Base-by-base conservation (phyloP, 2,113 vertebrate species). In the Pteruthius melanotis region DNA sequence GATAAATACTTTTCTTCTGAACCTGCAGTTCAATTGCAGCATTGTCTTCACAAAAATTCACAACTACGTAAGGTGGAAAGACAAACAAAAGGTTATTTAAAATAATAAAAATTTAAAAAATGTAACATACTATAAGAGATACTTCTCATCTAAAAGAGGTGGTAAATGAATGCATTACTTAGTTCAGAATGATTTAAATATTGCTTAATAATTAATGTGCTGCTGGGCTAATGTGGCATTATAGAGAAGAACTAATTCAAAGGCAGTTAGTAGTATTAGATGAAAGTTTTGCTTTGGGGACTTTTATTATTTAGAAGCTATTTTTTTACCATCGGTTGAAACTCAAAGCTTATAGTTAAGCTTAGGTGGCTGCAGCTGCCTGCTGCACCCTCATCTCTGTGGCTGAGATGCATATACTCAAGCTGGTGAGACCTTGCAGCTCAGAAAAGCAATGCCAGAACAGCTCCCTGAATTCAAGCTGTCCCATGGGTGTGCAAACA, bases 271-370 rank as follows among this genome's bases (percentile, higher is more conserved):
- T 83, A 81, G 86, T 60, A 84, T 87, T 91, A 95, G 92, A 95
- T 88, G 65, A 89, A 97, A 96, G 75, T 86, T 95, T 96, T 96
- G 80, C 93, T 97, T 96, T 96, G 45, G 86, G 76, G 76, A 94
- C 47, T 95, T 96, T 60, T 92, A 95, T 96, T 96, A 96, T 97
- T 97, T 96, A 97, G 23, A 90, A 93, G 45, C 57, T 90, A 79
- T 93, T 83, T 96, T 96, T 97, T 96, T 90, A 94, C 81, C 49
- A 85, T 94, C 93, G 82, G 82, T 89, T 96, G 93, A 96, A 95
- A 92, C 60, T 44, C 2, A 1, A 78, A 83, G 44, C n/a, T 87
- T 70, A 35, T 10, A 60, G 42, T 84, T 66, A 60, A 71, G 56
- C 33, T 68, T 11, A 56, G 60, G 37, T 1, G 6, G 68, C 68